These are phyloP conservation scores for Sebastes vulpes DNA, from an alignment of 2,797 vertebrate species.

Conservation along the genomic window DNA sequence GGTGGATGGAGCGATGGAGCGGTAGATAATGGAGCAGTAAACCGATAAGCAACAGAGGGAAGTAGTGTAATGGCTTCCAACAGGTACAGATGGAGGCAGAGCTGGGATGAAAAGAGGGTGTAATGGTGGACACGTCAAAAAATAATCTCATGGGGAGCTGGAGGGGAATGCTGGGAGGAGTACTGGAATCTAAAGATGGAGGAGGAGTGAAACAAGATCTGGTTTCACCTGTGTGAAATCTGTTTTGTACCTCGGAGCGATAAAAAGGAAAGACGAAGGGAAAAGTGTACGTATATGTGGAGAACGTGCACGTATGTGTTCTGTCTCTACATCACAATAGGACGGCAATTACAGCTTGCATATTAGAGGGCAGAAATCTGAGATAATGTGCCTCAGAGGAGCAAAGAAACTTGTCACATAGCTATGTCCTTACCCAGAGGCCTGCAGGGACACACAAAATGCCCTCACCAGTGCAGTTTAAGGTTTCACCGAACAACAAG, in stretches of 20 bases:
- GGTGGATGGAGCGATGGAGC: neutral
- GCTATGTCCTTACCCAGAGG: neutral
- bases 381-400: conserved; percentile 34
- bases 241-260: conserved; percentile 9
- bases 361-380: conserved; percentile 47
- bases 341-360: conserved; percentile 19
- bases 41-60: neutral
- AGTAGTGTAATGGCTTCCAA: conserved; percentile 16
- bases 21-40: conserved; percentile 27
- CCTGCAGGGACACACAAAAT: neutral
- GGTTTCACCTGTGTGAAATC: neutral
- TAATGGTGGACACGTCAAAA: conserved; percentile 24
- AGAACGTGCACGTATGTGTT: neutral
- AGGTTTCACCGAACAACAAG: conserved; percentile 47
- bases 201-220: conserved; percentile 24
- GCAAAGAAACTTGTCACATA: conserved; percentile 4
- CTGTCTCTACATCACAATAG: conserved; percentile 33
- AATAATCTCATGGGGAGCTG: neutral
- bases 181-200: neutral
- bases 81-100: neutral
- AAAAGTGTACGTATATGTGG: neutral
- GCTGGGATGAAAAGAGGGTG: conserved; percentile 2
- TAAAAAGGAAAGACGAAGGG: neutral
- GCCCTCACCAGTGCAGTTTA: conserved; percentile 18
- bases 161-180: neutral